Base-by-base conservation (phyloP, 2,888 invertebrate genomes). In the Allacma fusca region DNA sequence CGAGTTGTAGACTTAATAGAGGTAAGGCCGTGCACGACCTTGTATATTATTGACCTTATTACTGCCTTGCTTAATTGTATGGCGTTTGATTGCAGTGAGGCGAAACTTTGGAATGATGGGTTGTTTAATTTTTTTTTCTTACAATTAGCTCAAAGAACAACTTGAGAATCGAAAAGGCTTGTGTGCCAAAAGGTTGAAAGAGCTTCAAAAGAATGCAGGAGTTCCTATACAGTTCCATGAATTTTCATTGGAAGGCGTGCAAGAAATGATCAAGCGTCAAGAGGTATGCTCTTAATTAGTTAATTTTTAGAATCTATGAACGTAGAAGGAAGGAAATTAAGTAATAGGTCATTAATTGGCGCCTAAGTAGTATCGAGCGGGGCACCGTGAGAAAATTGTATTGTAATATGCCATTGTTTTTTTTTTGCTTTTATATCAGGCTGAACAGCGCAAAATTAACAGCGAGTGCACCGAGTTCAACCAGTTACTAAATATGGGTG, bases 401-500 rank as follows among this genome's bases (percentile, higher is more conserved):
- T n/a, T n/a, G n/a, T n/a, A n/a, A n/a, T n/a, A n/a, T n/a, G n/a
- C n/a, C n/a, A n/a, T n/a, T n/a, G n/a, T n/a, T n/a, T n/a, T n/a
- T n/a, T 50, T 5, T 50, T 9, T 50, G 50, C 5, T 50, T 50
- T 50, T n/a, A 12, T 50, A n/a, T 50, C 16, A 85, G 85, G 89
- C 90, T 75, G 89, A 94, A 34, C 92, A 93, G 85, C 91, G 91
- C 78, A 90, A 90, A 7, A 92, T 95, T 62, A 93, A 94, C 86
- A 89, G 90, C 23, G 92, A 94, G 85, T 93, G 93, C 85, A 90
- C 91, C 69, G 92, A 92, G 84, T 90, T 95, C 4, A 92, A 92
- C 0, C 93, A 94, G 85, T 91, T 94, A 0, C 87, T 95, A 1
- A 94, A 93, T 85, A 89, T 93, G 21, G 93, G 94, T 84, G 93